Evolutionary conservation across 2,113 vertebrate genomes (phyloP).

Genomic region (Collichthys lucidus): DNA sequence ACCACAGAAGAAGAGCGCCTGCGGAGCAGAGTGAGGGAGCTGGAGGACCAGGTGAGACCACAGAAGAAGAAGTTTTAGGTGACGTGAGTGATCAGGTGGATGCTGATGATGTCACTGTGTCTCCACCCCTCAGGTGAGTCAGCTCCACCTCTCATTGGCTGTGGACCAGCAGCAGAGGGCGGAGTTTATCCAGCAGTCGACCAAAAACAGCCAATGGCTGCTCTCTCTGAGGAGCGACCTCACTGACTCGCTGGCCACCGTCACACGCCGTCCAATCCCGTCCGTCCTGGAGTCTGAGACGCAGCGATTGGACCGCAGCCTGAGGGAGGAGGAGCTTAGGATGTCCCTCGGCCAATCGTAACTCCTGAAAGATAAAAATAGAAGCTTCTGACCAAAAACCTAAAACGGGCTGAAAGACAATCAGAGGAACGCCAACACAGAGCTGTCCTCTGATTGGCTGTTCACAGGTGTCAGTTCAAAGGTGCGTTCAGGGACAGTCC

Average conservation of each 20-base stretch:
- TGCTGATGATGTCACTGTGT: constrained; percentile 22
- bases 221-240: constrained; percentile 77
- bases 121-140: constrained; percentile 69
- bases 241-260: constrained; percentile 70
- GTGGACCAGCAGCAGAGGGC: constrained; percentile 70
- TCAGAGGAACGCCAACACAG: background rate
- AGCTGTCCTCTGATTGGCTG: background rate
- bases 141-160: constrained; percentile 69
- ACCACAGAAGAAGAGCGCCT: constrained; percentile 64
- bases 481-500: too few species aligned
- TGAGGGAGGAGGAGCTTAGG: constrained; percentile 78
- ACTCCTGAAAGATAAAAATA: background rate
- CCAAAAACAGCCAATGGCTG: constrained; percentile 76
- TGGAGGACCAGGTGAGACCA: constrained; percentile 79
- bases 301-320: constrained; percentile 79
- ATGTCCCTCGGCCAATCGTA: constrained; percentile 71
- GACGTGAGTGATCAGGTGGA: background rate
- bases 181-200: constrained; percentile 78
- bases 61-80: background rate
- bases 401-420: too few species aligned
- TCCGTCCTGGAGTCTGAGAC: constrained; percentile 79
- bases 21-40: constrained; percentile 54
- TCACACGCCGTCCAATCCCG: constrained; percentile 71
- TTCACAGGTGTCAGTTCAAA: too few species aligned
- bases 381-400: background rate